Conservation (phyloP, 2,797 vertebrate genomes). For the Amblyraja radiata region DNA sequence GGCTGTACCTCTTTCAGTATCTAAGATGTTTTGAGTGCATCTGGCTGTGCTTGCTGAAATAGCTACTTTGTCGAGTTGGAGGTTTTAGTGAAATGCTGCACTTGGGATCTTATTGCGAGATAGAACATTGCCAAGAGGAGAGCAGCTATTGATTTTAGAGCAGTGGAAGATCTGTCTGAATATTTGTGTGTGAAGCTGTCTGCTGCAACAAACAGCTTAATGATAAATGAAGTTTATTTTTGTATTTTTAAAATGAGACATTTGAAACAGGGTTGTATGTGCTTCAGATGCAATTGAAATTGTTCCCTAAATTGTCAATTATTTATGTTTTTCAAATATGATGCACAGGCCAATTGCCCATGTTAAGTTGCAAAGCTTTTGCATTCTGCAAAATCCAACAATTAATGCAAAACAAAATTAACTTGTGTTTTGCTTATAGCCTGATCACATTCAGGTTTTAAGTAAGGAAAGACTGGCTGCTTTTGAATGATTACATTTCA, state of each 20-base stretch:
- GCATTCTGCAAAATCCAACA: background rate
- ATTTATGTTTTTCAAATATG: background rate
- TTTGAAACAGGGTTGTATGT: background rate
- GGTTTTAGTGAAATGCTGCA: too few species aligned
- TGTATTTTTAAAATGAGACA: background rate
- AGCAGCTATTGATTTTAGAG: too few species aligned
- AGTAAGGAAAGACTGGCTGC: background rate
- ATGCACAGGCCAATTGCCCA: background rate
- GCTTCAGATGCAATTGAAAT: background rate
- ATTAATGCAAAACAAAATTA: background rate
- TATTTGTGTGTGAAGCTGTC: background rate
- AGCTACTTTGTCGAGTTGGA: too few species aligned
- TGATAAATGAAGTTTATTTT: background rate
- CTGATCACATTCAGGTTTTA: background rate
- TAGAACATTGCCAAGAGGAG: too few species aligned
- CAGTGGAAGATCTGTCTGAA: too few species aligned
- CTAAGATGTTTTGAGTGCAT: too few species aligned
- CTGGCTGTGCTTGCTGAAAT: too few species aligned
- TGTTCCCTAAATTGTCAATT: background rate
- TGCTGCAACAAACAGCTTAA: background rate
- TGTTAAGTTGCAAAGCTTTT: background rate
- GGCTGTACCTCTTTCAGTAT: too few species aligned
- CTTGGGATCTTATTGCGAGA: too few species aligned
- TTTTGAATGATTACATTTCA: background rate
- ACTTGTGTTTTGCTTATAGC: background rate